Base-by-base conservation (phyloP, 2,888 invertebrate genomes). In the Hyposoter didymator region DNA sequence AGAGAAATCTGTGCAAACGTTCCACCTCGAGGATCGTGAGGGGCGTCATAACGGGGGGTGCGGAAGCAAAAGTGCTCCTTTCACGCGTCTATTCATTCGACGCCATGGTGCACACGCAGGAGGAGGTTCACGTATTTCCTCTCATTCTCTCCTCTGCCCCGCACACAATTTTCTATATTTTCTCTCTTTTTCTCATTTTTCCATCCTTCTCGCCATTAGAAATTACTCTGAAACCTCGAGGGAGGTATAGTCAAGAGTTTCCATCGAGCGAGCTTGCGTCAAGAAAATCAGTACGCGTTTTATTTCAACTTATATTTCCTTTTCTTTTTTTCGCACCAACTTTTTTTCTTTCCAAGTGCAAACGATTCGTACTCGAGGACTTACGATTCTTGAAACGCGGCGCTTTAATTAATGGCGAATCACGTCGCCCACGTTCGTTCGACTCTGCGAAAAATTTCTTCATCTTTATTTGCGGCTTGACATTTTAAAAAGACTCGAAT, bases 61-160 rank as follows among this genome's bases (percentile, higher is more conserved):
- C 66, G 72, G 64, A 78, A 82, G 69, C 74, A 74, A 79, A 78
- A 85, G 85, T 82, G 79, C 75, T 85, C 79, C 85, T 85, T 82
- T 85, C 82, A 85, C 82, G 82, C 85, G 85, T 82, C 85, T 82
- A 85, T 82, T 85, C 85, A 73, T 82, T 72, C 70, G 75, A 82
- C 79, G 72, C 85, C 22, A 66, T 70, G 69, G 52, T 82, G 69
- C 78, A 78, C 81, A 78, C 78, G 74, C 84, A 62, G 64, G 22
- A 62, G 64, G 22, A 52, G 79, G 47, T 72, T 64, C 45, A 35
- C 78, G 39, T 64, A 59, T 55, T 35, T 22, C 0, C 12, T 49
- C 55, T 64, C 49, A 49, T 64, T 49, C 49, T 62, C 12, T 66
- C 45, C 66, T 49, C 45, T 62, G 22, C 35, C 2, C 22, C 17